A percentile compares a stretch with the other conserved stretches of the same genome.
Evolutionary conservation across 2,888 invertebrate species (phyloP).

Genomic region (Cephus spinipes): DNA sequence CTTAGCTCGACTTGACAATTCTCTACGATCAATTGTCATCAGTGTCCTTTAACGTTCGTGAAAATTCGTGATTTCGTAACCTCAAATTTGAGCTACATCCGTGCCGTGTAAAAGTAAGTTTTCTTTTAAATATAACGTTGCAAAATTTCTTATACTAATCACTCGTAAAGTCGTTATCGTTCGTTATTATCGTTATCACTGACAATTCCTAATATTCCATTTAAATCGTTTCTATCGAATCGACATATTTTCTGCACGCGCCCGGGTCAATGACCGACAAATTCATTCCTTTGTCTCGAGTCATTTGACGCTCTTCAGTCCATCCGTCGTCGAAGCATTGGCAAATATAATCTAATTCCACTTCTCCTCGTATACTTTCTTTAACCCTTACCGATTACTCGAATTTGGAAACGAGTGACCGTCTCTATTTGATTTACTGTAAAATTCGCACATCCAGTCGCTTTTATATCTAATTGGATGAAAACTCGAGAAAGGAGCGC

Average conservation of each 20-base stretch:
- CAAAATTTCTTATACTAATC: not conserved
- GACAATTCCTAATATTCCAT: too few species aligned
- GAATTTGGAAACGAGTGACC: not conserved
- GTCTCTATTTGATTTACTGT: not conserved
- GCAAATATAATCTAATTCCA: not conserved
- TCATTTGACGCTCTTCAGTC: not conserved
- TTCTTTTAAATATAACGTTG: not conserved
- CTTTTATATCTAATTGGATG: not conserved
- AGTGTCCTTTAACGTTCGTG: not conserved
- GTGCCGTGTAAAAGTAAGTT: not conserved
- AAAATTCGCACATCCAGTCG: not conserved
- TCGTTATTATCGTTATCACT: too few species aligned
- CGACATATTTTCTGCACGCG: not conserved
- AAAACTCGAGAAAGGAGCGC: not conserved
- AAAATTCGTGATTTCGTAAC: not conserved
- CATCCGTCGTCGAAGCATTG: not conserved
- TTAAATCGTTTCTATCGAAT: too few species aligned
- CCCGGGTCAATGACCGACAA: not conserved
- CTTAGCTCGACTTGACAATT: not conserved
- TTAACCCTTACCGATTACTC: not conserved
- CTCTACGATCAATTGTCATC: not conserved
- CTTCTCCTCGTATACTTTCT: not conserved
- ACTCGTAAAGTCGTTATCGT: too few species aligned
- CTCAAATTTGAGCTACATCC: not conserved
- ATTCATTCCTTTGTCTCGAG: not conserved